Conservation (phyloP, 2,797 vertebrate species). For the Capromys pilorides region DNA sequence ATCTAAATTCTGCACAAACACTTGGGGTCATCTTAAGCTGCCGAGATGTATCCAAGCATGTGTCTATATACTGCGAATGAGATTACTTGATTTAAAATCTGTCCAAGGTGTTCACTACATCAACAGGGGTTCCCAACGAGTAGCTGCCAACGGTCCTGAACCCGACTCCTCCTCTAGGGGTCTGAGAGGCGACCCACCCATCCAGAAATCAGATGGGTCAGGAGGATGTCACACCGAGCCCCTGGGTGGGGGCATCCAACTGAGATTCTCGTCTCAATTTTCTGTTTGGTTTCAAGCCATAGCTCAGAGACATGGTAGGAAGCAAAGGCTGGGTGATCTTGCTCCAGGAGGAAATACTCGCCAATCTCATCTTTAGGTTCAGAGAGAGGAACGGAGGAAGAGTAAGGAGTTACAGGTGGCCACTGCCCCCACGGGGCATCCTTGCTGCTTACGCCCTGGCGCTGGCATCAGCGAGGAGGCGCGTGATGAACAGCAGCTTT, state of each 20-base stretch:
- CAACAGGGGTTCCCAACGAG: background rate
- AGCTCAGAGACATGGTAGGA: background rate
- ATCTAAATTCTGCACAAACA: constrained; percentile 27
- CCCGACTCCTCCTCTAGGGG: background rate
- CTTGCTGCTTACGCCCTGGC: constrained; percentile 41
- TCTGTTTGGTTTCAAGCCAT: background rate
- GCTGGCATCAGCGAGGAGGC: background rate
- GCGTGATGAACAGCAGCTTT: background rate
- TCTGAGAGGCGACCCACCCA: background rate
- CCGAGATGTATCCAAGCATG: background rate
- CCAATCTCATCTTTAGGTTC: constrained; percentile 3
- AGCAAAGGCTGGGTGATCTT: background rate
- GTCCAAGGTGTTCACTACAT: background rate
- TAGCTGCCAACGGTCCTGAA: background rate
- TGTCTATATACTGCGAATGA: background rate
- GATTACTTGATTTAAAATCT: background rate
- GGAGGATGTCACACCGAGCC: background rate
- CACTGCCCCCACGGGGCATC: background rate
- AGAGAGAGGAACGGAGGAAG: constrained; percentile 10
- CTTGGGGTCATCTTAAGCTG: background rate
- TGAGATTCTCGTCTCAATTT: background rate
- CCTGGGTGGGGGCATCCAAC: background rate
- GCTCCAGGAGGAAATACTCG: background rate
- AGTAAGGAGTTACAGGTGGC: background rate
- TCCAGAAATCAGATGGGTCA: background rate